These are phyloP conservation scores for Sphyrna mokarran DNA, from an alignment of 2,113 vertebrate genomes.

Conservation along the genomic window DNA sequence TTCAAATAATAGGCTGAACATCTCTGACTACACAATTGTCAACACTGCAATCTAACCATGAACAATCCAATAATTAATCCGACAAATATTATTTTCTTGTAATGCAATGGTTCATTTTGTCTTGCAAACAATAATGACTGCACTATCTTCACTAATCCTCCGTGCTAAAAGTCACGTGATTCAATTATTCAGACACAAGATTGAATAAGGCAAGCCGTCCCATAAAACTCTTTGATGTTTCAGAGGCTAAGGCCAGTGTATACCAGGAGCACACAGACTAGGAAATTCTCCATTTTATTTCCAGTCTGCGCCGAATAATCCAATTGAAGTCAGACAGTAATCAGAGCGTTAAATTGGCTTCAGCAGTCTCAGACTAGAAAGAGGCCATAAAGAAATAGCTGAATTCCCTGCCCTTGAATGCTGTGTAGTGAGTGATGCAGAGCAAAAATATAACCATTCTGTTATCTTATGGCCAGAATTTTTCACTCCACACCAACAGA, in stretches of 20 bases:
- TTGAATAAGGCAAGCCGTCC: not conserved
- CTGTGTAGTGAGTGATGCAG: not conserved
- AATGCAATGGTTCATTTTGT: not conserved
- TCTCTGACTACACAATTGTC: not conserved
- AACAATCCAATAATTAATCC: not conserved
- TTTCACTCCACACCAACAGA: too few species aligned
- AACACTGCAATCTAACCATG: not conserved
- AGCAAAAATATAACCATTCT: not conserved
- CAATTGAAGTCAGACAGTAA: not conserved
- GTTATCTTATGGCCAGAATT: too few species aligned
- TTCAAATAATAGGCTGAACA: not conserved
- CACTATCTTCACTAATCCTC: not conserved
- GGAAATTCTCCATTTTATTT: not conserved
- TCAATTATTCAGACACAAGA: not conserved
- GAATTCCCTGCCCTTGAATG: not conserved
- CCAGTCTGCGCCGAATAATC: not conserved
- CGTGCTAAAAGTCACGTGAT: not conserved
- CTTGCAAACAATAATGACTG: not conserved
- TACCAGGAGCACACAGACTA: not conserved
- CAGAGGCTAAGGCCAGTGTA: not conserved
- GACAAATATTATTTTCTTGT: not conserved
- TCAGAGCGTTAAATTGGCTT: not conserved
- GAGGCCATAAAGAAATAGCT: not conserved
- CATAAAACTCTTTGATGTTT: not conserved
- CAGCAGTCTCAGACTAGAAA: not conserved